phyloP scores from a whole-genome alignment of 2,797 vertebrate genomes.

The Smutsia temminckii region DNA sequence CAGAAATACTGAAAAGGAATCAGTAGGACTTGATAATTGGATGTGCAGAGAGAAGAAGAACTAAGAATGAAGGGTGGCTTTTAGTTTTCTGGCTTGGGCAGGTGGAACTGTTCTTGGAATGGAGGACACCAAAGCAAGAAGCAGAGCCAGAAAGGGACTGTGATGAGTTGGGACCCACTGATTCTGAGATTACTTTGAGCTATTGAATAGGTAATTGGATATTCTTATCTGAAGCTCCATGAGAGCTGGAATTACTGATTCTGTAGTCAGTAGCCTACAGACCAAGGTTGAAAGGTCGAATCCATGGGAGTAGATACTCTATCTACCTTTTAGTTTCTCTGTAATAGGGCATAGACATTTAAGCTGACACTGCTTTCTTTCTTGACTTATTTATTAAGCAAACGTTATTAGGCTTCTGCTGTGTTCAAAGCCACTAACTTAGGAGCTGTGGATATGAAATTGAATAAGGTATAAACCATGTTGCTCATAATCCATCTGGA shows the following conservation, averaged over 20 bases:
- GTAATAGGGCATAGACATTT: background rate
- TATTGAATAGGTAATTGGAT: background rate
- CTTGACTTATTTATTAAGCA: conserved; percentile 43
- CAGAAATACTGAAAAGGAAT: background rate
- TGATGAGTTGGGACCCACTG: background rate
- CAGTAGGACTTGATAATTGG: background rate
- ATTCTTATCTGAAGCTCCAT: background rate
- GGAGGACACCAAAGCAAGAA: background rate
- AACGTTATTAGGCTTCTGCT: background rate
- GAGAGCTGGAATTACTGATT: background rate
- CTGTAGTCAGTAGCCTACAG: background rate
- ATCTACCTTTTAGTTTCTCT: conserved; percentile 38
- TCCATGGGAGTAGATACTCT: background rate
- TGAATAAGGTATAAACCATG: background rate
- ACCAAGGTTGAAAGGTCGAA: background rate
- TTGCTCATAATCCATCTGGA: background rate
- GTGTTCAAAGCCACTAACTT: background rate
- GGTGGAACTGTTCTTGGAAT: background rate
- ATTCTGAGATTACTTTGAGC: conserved; percentile 4
- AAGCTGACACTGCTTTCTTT: background rate
- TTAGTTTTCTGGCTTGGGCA: background rate
- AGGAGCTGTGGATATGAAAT: background rate
- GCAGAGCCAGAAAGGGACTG: background rate
- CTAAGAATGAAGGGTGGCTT: background rate
- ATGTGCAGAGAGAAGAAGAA: background rate